Conservation (phyloP, 2,797 vertebrate species). For the Sebastes minor region DNA sequence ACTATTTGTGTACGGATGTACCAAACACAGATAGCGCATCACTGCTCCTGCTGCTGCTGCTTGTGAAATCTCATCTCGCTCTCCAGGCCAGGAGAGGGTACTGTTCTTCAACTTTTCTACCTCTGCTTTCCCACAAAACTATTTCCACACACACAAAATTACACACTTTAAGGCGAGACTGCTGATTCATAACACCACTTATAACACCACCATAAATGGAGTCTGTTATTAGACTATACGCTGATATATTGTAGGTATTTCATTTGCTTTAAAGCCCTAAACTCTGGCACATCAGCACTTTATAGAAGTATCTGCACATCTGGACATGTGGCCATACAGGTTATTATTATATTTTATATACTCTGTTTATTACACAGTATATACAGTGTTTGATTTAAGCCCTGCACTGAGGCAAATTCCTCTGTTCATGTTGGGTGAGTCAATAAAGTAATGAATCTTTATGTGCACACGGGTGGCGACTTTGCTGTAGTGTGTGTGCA, state of each 20-base stretch:
- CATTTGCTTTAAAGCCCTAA: slow-evolving; percentile 5
- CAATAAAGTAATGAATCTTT: slow-evolving; percentile 26
- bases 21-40: background rate
- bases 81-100: slow-evolving; percentile 71
- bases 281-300: background rate
- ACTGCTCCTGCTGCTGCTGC: background rate
- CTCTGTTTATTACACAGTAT: background rate
- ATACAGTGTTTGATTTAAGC: background rate
- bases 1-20: background rate
- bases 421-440: background rate
- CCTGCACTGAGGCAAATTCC: background rate
- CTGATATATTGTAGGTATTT: slow-evolving; percentile 1
- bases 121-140: background rate
- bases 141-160: background rate
- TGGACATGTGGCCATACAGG: background rate
- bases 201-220: background rate
- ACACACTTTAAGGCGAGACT: background rate
- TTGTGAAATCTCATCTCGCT: slow-evolving; percentile 21
- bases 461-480: slow-evolving; percentile 7
- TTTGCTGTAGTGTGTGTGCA: slow-evolving; percentile 15
- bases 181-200: slow-evolving; percentile 25
- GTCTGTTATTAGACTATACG: background rate
- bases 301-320: background rate
- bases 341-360: background rate
- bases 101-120: slow-evolving; percentile 64